Evolutionary conservation across 2,113 vertebrate genomes (phyloP).

Genomic region (Ovis canadensis): DNA sequence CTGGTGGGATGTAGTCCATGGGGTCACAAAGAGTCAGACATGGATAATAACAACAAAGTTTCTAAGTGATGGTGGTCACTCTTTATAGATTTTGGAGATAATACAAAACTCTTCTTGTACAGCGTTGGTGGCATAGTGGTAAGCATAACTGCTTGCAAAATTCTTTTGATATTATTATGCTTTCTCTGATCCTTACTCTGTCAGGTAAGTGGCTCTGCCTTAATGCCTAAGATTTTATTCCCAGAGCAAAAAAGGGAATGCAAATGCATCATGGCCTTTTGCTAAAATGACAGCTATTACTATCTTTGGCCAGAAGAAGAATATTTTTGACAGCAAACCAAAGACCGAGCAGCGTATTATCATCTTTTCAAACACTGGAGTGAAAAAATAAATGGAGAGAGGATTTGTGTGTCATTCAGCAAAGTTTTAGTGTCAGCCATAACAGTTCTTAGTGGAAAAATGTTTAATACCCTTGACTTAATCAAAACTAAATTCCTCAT

Average conservation of each 20-base stretch:
- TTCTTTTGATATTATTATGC: background rate
- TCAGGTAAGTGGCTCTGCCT: background rate
- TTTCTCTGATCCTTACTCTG: background rate
- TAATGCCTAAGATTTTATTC: constrained; percentile 21
- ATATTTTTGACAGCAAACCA: constrained; percentile 51
- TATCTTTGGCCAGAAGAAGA: constrained; percentile 21
- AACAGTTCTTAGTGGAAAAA: constrained; percentile 46
- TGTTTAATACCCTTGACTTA: constrained; percentile 54
- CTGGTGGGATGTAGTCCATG: background rate
- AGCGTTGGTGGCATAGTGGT: background rate
- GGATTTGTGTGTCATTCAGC: constrained; percentile 49
- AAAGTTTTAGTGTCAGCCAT: constrained; percentile 41
- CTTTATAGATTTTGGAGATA: background rate
- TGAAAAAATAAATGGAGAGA: constrained; percentile 37
- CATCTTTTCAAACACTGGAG: constrained; percentile 43
- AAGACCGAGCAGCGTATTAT: constrained; percentile 11
- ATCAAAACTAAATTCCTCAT: constrained; percentile 60
- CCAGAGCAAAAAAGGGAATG: background rate
- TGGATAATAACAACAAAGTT: background rate
- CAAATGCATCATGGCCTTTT: background rate
- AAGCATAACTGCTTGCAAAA: background rate
- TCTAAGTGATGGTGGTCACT: background rate
- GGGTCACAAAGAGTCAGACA: background rate
- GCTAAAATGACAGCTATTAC: constrained; percentile 42
- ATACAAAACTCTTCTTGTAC: background rate